Percentiles rank a stretch among this genome's conserved stretches.
phyloP scores from a whole-genome alignment of 2,888 invertebrate species.

The Lamellibrachia columna region DNA sequence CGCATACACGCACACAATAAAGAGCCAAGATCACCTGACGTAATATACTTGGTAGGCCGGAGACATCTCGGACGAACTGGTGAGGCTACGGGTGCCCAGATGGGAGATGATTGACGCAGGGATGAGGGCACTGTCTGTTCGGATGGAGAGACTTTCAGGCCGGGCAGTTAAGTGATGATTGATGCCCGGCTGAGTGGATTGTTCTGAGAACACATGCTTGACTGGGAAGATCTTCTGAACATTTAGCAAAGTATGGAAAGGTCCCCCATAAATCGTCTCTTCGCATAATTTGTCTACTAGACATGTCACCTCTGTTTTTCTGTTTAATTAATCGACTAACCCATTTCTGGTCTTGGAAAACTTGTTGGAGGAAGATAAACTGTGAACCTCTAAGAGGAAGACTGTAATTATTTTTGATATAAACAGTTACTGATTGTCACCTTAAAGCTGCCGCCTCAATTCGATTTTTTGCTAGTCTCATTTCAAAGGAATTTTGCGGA shows the following conservation, averaged over 20 bases:
- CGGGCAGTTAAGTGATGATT: not conserved
- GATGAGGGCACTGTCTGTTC: not conserved
- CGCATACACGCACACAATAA: not conserved
- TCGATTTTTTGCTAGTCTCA: too few species aligned
- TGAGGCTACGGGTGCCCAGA: not conserved
- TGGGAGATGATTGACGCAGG: not conserved
- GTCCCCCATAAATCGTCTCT: conserved; percentile 7
- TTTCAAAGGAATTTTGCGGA: too few species aligned
- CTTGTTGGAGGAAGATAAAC: not conserved
- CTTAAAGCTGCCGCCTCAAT: too few species aligned
- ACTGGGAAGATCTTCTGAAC: not conserved
- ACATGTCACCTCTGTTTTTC: not conserved
- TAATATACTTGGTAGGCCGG: too few species aligned
- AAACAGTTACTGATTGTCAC: too few species aligned
- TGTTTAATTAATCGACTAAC: not conserved
- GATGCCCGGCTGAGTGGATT: not conserved
- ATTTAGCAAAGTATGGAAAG: conserved; percentile 6
- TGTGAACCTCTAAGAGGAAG: not conserved
- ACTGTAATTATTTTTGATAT: not conserved
- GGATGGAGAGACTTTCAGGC: not conserved
- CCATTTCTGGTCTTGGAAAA: not conserved
- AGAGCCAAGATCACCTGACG: not conserved
- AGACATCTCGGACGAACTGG: not conserved
- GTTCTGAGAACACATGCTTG: not conserved
- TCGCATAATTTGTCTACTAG: not conserved